phyloP scores from a whole-genome alignment of 2,888 invertebrate genomes.

The Polyommatus iphigenia region DNA sequence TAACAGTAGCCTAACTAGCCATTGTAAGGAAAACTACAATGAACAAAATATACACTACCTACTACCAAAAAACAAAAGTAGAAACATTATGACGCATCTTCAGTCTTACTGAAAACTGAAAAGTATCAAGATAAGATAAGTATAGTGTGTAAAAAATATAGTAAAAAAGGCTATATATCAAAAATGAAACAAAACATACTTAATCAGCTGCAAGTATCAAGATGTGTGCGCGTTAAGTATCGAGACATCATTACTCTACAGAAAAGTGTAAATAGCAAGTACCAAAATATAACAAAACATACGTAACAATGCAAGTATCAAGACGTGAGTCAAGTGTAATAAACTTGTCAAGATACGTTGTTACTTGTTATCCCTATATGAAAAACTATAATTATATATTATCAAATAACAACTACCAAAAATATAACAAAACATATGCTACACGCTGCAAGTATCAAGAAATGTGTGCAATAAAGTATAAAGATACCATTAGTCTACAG shows the following conservation, averaged over 20 bases:
- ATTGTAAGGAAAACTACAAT: background rate
- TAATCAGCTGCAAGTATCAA: too few species aligned
- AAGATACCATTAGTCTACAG: background rate
- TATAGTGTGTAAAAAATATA: too few species aligned
- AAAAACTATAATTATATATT: too few species aligned
- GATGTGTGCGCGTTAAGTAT: background rate
- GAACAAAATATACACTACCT: too few species aligned
- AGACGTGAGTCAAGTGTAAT: constrained; percentile 37
- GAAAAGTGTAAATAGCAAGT: background rate
- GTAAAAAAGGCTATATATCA: too few species aligned
- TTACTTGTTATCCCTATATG: constrained; percentile 37
- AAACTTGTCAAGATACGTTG: constrained; percentile 49
- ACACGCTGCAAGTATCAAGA: too few species aligned
- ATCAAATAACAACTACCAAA: too few species aligned
- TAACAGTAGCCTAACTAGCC: background rate
- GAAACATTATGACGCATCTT: background rate
- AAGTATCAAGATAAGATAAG: background rate
- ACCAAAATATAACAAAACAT: background rate
- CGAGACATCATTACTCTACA: background rate
- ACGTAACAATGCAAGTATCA: constrained; percentile 30
- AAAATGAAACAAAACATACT: too few species aligned
- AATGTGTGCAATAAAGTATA: background rate
- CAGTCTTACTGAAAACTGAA: background rate
- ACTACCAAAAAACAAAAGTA: background rate
- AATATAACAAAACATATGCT: too few species aligned